Evolutionary conservation across 2,113 vertebrate genomes (phyloP), one percentile per base, ranked within the genome.

Genomic region (Oncorhynchus keta): DNA sequence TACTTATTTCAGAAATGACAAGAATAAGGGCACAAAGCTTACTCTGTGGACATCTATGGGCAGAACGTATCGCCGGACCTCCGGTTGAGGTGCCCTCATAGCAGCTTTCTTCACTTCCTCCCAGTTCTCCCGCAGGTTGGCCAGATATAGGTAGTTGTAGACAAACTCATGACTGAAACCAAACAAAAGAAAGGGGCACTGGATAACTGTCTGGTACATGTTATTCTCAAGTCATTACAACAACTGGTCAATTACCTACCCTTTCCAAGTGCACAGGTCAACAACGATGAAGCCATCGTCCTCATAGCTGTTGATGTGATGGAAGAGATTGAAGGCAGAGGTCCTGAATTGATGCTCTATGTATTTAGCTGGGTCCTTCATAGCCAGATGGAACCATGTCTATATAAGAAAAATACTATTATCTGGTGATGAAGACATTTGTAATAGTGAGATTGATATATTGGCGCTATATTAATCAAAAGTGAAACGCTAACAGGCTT

Each of bases 261-360:
- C 96, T 84, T 97, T 97, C 96, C 96, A 97, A 73, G 94, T 95
- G 87, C 96, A 97, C 59, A 97, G 89, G 75, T 97, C 96, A 0
- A 94, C 94, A 1, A 97, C 89, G 49, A 97, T 90, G 81, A 95
- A 96, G 0, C 92, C 95, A 0, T 91, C 90, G 8, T 97, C 95
- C 81, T 97, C 95, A 0, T 93, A 97, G 66, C 94, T 95, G 81
- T 97, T 97, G 49, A 97, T 96, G 88, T 97, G 95, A 77, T 97
- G 96, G 86, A 97, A 97, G 0, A 96, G 89, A 81, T 96, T 97
- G 87, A 97, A 95, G 68, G 95, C 89, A 0, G 95, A 95, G 11
- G 96, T 94, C 69, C 95, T 93, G 76, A 94, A 97, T 73, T 95
- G 95, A 82, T 94, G 85, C 75, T 94, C 93, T 75, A 95, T 89